Conservation (phyloP, 2,797 vertebrate genomes). For the Falco columbarius region DNA sequence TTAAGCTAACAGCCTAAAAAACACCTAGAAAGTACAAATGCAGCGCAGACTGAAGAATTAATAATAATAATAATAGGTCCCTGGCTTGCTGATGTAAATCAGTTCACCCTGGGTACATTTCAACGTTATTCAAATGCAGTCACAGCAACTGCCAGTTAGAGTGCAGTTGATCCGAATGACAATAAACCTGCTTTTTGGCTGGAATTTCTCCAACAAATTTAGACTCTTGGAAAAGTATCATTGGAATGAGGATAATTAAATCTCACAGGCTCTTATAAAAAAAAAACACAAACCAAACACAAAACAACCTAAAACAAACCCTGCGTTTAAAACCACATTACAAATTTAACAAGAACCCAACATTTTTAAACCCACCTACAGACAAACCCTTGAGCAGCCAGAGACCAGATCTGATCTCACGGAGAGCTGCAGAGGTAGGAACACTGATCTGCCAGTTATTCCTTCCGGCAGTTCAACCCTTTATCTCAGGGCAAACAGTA, state of each 20-base stretch:
- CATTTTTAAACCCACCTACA: conserved; percentile 23
- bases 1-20: background rate
- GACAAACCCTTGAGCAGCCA: conserved; percentile 7
- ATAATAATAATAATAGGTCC: background rate
- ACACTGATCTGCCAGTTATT: background rate
- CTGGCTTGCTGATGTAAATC: background rate
- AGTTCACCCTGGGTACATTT: background rate
- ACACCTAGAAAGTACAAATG: background rate
- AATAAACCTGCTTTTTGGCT: conserved; percentile 8
- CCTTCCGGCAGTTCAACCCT: conserved; percentile 55
- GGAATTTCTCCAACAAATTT: background rate
- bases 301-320: background rate
- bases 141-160: background rate
- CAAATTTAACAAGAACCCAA: background rate
- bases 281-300: background rate
- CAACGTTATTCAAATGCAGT: background rate
- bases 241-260: background rate
- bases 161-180: background rate
- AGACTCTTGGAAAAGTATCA: background rate
- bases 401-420: background rate
- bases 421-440: conserved; percentile 9
- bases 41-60: background rate
- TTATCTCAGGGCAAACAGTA: conserved; percentile 29
- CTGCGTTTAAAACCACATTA: background rate
- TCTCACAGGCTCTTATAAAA: background rate